Base-by-base conservation (phyloP, 2,113 vertebrate genomes). In the Cariama cristata region DNA sequence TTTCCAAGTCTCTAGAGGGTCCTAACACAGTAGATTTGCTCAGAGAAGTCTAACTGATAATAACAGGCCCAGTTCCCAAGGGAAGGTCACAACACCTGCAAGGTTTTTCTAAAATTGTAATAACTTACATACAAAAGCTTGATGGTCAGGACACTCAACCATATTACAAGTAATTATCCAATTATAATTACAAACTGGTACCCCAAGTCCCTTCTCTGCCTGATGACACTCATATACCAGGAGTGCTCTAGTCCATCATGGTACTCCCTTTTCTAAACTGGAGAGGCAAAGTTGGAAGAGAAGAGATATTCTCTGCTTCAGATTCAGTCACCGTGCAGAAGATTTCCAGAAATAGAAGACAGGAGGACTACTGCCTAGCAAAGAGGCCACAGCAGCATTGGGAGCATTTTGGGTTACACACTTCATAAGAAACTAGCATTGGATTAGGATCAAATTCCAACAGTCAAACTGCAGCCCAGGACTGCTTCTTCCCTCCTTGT, bases 81-180 rank as follows among this genome's bases (percentile, higher is more conserved):
- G 56, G 35, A 79, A 91, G 35, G 35, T 45, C 52, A 35, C 49
- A 94, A 75, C 71, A 93, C 52, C 38, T 66, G 42, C 62, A 79
- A 33, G 2, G 62, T 62, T 82, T 35, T 40, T 47, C 79, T 79
- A 23, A 86, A 91, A 69, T 27, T 35, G 32, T 5, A 73, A 47
- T 12, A 60, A 56, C 14, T 55, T 18, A 15, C 11, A 42, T 20
- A 81, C 30, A 59, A 64, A 81, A 81, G 27, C 63, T 68, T 32
- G 49, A 19, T 0, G 38, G 38, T 38, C 38, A 66, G 35, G 32
- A 27, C 0, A 1, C 40, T 84, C n/a, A 38, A 45, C 17, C 18
- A 8, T 1, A 26, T 1, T n/a, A 9, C 42, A 63, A 28, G n/a
- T 28, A 76, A 73, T 87, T 33, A 76, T 16, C 22, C 59, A 60